Percentiles rank a stretch among this genome's conserved stretches.
Conservation (phyloP, 2,888 invertebrate species). For the Melanotus villosus region DNA sequence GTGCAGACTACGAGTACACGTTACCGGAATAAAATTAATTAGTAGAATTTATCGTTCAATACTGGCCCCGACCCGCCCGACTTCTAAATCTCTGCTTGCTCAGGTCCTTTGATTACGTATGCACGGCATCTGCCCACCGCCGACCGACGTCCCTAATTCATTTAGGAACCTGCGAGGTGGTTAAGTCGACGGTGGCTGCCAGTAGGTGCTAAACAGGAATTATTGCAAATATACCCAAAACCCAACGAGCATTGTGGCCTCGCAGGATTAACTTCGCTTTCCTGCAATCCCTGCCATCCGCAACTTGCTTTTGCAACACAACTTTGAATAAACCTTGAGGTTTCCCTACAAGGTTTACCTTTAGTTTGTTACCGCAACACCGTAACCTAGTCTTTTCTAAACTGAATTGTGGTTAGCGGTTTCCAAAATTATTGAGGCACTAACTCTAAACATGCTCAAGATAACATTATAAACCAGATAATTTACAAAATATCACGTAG, state of each 20-base stretch:
- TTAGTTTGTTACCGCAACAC: too few species aligned
- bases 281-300: too few species aligned
- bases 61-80: slow-evolving; percentile 58
- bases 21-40: slow-evolving; percentile 65
- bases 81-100: slow-evolving; percentile 61
- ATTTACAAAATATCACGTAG: too few species aligned
- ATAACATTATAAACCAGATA: too few species aligned
- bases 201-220: slow-evolving; percentile 39
- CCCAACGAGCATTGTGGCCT: not conserved
- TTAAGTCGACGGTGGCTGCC: slow-evolving; percentile 24
- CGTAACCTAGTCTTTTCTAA: too few species aligned
- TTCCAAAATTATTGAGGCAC: too few species aligned
- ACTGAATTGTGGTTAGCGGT: too few species aligned
- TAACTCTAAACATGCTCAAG: too few species aligned
- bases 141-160: slow-evolving; percentile 59
- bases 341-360: too few species aligned
- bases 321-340: too few species aligned
- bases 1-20: slow-evolving; percentile 56
- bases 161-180: slow-evolving; percentile 50
- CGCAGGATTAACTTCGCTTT: slow-evolving; percentile 8
- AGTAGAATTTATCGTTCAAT: slow-evolving; percentile 63
- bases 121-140: slow-evolving; percentile 55
- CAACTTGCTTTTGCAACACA: too few species aligned
- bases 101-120: slow-evolving; percentile 61
- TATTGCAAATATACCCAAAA: slow-evolving; percentile 28